Percentiles rank a stretch among this genome's conserved stretches.
phyloP scores from a whole-genome alignment of 2,797 vertebrate genomes.

The Peromyscus nudipes region DNA sequence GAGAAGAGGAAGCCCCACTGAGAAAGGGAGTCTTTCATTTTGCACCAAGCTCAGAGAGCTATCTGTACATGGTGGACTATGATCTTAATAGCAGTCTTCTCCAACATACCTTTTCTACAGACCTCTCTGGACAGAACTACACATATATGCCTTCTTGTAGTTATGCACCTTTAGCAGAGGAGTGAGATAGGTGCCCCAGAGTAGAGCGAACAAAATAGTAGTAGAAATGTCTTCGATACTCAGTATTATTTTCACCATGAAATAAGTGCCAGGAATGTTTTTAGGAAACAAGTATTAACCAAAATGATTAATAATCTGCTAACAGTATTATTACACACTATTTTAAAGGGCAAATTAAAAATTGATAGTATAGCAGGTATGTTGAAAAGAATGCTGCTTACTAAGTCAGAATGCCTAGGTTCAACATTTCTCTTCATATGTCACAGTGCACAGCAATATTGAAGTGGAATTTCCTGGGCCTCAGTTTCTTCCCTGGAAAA shows the following conservation, averaged over 20 bases:
- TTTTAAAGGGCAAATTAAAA: background rate
- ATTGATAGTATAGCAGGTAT: fast-evolving
- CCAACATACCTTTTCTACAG: background rate
- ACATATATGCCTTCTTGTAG: background rate
- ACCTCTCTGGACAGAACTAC: background rate
- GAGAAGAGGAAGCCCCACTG: background rate
- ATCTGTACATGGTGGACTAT: background rate
- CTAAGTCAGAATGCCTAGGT: background rate
- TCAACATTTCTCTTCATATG: background rate
- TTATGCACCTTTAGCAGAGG: fast-evolving
- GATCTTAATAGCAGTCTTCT: background rate
- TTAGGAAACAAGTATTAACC: background rate
- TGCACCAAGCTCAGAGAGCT: background rate
- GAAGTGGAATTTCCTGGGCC: background rate
- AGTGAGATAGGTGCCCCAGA: background rate
- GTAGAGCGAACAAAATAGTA: background rate
- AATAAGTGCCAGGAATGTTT: background rate
- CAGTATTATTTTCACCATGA: background rate
- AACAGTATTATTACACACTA: background rate
- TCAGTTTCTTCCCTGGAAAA: background rate
- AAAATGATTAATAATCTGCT: background rate
- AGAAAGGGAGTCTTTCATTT: background rate
- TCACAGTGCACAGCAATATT: background rate
- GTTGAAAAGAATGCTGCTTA: background rate
- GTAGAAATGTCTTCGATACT: background rate